Conservation (phyloP, 2,113 vertebrate species). For the Gambusia holbrooki region DNA sequence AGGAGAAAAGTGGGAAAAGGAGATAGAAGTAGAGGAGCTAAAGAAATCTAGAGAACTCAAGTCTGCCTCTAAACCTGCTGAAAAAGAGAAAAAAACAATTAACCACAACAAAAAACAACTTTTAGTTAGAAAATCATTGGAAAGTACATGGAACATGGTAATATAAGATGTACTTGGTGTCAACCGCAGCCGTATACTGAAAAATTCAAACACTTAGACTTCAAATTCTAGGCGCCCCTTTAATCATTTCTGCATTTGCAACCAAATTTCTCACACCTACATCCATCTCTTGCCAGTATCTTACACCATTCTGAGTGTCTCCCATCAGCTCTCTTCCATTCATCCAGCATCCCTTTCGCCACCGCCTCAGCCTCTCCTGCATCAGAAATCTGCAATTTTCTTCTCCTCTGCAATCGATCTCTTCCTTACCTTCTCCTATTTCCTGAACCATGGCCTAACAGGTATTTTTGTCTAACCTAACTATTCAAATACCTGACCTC, state of each 20-base stretch:
- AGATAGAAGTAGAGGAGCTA: too few species aligned
- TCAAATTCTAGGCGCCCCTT: conserved; percentile 25
- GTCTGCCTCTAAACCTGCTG: too few species aligned
- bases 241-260: conserved; percentile 34
- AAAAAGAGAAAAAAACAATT: too few species aligned
- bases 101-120: too few species aligned
- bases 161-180: too few species aligned
- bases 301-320: background rate
- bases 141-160: too few species aligned
- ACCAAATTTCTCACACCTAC: conserved; percentile 29
- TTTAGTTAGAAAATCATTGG: too few species aligned
- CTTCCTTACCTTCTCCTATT: conserved; percentile 15
- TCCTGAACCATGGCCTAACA: conserved; percentile 22
- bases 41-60: too few species aligned
- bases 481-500: conserved; percentile 6
- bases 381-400: conserved; percentile 41
- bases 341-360: background rate
- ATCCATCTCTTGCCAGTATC: conserved; percentile 5
- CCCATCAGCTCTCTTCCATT: background rate
- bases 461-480: background rate
- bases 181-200: too few species aligned
- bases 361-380: background rate
- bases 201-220: background rate
- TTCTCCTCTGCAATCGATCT: conserved; percentile 1
- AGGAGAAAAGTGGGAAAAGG: too few species aligned